phyloP scores from a whole-genome alignment of 2,113 vertebrate genomes.

The Phainopepla nitens region DNA sequence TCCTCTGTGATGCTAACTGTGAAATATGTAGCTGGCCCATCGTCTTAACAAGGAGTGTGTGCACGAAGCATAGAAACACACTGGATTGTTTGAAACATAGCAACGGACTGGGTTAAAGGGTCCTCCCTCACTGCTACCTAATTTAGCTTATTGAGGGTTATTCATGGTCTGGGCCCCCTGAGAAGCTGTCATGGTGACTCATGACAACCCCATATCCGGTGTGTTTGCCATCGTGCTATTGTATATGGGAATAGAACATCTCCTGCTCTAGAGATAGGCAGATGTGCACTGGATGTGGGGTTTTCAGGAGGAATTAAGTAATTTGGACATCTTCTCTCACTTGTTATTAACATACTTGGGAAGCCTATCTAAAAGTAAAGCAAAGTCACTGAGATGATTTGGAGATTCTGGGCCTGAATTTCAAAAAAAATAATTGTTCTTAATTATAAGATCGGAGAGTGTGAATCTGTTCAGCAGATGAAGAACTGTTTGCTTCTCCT shows the following conservation, averaged over 20 bases:
- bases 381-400: not conserved
- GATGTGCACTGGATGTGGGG: not conserved
- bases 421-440: not conserved
- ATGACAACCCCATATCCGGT: not conserved
- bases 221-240: not conserved
- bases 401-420: not conserved
- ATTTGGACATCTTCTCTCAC: not conserved
- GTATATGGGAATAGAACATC: not conserved
- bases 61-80: slow-evolving; percentile 26
- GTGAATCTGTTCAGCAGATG: not conserved
- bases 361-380: not conserved
- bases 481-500: not conserved
- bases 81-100: slow-evolving; percentile 42
- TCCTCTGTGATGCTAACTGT: slow-evolving; percentile 47
- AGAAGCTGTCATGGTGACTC: not conserved
- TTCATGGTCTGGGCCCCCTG: not conserved
- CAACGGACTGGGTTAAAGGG: slow-evolving; percentile 2
- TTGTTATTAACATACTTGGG: not conserved
- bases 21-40: slow-evolving; percentile 47
- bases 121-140: slow-evolving; percentile 10
- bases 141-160: slow-evolving; percentile 3
- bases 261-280: not conserved
- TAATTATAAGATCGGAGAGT: not conserved
- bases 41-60: not conserved
- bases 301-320: not conserved